These are phyloP conservation scores for Silurus meridionalis DNA, from an alignment of 2,113 vertebrate genomes.

Conservation along the genomic window DNA sequence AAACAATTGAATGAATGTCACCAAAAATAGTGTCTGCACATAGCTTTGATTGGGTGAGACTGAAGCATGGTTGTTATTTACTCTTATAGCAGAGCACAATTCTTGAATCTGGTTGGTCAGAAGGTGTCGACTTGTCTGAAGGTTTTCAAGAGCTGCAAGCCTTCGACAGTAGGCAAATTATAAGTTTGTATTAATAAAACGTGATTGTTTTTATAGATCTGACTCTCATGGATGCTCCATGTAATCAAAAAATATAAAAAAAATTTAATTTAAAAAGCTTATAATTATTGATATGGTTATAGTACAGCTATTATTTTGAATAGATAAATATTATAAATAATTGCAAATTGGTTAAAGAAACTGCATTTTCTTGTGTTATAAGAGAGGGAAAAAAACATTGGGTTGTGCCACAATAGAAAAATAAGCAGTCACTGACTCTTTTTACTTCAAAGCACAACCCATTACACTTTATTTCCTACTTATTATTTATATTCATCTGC, in stretches of 20 bases:
- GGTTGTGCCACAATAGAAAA: background rate
- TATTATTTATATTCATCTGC: background rate
- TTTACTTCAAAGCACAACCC: background rate
- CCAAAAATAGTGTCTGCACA: background rate
- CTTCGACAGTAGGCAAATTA: background rate
- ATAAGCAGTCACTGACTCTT: background rate
- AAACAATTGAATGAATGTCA: background rate
- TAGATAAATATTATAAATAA: fast-evolving
- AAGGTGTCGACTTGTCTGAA: background rate
- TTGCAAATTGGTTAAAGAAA: background rate
- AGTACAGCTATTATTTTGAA: background rate
- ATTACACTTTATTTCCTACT: background rate
- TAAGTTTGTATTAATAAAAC: background rate
- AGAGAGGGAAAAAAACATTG: background rate
- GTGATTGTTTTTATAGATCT: background rate
- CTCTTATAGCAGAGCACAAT: background rate
- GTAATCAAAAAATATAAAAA: too few relatives aligned
- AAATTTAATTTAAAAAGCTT: too few relatives aligned
- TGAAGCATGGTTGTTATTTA: background rate
- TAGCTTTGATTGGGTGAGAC: background rate
- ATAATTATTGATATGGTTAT: background rate
- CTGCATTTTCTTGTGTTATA: background rate
- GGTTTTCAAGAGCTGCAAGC: background rate
- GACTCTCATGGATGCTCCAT: background rate
- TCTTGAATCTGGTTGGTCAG: background rate